Evolutionary conservation across 2,888 invertebrate genomes (phyloP).

Genomic region (Sinelater perroti): DNA sequence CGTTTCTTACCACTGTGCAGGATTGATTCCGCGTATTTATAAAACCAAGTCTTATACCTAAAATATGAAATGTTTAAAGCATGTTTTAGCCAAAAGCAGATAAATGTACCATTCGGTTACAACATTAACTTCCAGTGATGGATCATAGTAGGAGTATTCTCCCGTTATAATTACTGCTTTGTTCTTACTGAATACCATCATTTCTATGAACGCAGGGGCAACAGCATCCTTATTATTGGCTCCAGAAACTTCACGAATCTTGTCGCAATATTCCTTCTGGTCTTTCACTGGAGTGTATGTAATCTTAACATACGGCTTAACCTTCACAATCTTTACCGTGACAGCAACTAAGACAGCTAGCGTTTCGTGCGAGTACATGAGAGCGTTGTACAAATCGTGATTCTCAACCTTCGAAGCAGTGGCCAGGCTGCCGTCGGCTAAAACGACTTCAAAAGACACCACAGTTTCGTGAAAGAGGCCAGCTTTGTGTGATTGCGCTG

Average conservation of each 20-base stretch:
- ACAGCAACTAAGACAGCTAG: slow-evolving; percentile 72
- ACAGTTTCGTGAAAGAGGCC: slow-evolving; percentile 76
- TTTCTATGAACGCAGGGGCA: slow-evolving; percentile 72
- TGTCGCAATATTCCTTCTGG: slow-evolving; percentile 70
- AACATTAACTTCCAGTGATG: slow-evolving; percentile 64
- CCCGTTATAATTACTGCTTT: slow-evolving; percentile 74
- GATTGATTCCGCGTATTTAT: slow-evolving; percentile 71
- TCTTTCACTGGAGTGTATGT: slow-evolving; percentile 71
- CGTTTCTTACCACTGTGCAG: slow-evolving; percentile 62
- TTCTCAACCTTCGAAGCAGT: slow-evolving; percentile 66
- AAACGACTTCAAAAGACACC: slow-evolving; percentile 70
- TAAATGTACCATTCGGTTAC: slow-evolving; percentile 64
- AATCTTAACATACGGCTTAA: slow-evolving; percentile 72
- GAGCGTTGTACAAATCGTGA: slow-evolving; percentile 66
- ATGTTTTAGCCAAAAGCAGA: no score
- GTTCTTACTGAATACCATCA: slow-evolving; percentile 70
- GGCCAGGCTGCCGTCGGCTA: slow-evolving; percentile 70
- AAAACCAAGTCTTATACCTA: slow-evolving; percentile 76
- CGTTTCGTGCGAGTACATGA: slow-evolving; percentile 76
- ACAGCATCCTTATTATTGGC: slow-evolving; percentile 53
- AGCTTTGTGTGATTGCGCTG: slow-evolving; percentile 75
- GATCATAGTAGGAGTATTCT: slow-evolving; percentile 69
- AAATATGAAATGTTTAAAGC: not conserved
- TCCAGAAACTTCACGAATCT: slow-evolving; percentile 69
- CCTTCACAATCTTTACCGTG: slow-evolving; percentile 69